Evolutionary conservation across 2,888 invertebrate genomes (phyloP), one percentile per base, ranked within the genome.

Genomic region (Pteria penguin): DNA sequence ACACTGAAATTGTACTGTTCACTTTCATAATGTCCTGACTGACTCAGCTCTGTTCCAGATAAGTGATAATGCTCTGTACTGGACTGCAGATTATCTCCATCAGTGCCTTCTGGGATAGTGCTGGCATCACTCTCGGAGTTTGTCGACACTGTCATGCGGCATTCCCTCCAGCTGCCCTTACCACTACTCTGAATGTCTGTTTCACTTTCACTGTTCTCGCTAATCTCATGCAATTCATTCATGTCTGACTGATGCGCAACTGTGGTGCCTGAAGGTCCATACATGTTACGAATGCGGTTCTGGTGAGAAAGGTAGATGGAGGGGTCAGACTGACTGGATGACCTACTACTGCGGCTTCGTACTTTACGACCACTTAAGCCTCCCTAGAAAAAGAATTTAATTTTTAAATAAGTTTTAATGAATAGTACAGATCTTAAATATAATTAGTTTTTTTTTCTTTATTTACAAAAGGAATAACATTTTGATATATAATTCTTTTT

Each of bases 271-370:
- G 69, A 74, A 4, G 81, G 76, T 18, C 84, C 83, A 52, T 89
- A 89, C 84, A 87, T 83, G 71, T 77, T 84, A 5, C 86, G 84
- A 52, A 89, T 88, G 66, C 84, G 83, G 62, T 79, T 88, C 76
- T 89, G 89, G 68, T 88, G 88, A 32, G 86, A 86, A 29, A 89
- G 82, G 65, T 86, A 86, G 4, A 88, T 63, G 1, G 89, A 82
- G 8, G 89, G 89, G 67, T 89, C 87, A 18, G 75, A 80, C 45
- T 80, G 26, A 32, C 78, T 63, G 31, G 72, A 36, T 61, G 78
- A 76, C 8, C 71, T 18, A n/a, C 66, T 65, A 14, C 66, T 62
- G 60, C 80, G 80, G n/a, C 45, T 60, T 3, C 60, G 22, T 33
- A 84, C 61, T 55, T 80, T 79, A 55, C 84, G 62, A n/a, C 84